Base-by-base conservation (phyloP, 2,113 vertebrate genomes). In the Crotalus viridis region DNA sequence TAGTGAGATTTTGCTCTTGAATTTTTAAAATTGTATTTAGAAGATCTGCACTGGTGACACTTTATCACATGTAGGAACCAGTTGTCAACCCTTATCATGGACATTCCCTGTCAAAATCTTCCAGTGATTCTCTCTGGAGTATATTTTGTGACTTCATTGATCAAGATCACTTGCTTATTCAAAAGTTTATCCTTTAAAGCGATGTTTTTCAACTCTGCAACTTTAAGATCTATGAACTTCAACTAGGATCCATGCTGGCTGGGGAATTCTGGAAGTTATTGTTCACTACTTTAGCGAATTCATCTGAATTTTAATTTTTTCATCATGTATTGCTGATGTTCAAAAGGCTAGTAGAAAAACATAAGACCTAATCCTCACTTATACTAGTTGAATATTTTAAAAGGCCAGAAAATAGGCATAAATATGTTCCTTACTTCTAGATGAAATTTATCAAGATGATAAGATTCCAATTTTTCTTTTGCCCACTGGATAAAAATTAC, bases 391-490 rank as follows among this genome's bases (percentile, higher is more conserved):
- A 33, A 48, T 21, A 28, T 91, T 21, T 64, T 61, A 87, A 61
- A 46, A 91, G 85, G 26, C 46, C 46, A 61, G n/a, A 33, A n/a
- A 91, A n/a, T 87, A 59, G 46, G 56, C 89, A 52, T 85, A 90
- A 52, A 39, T 64, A 39, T 13, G 1, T 13, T 90, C 81, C 74
- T 8, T 17, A 46, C n/a, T 90, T 93, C 52, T 19, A 93, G 88
- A 51, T 55, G 59, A 89, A 81, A 85, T 48, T 43, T 51, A 46
- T 43, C 22, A 46, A 89, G 92, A 93, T 33, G 55, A 61, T 21
- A 39, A 55, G 54, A 28, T 59, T 90, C 55, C 92, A 90, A 86
- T 90, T 90, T 93, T 93, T 52, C 69, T 69, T 33, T 54, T 19
- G 19, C 28, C 55, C 7, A 19, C 21, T 24, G 43, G 8, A 81